These are phyloP conservation scores for Lochmaea capreae DNA, from an alignment of 2,888 invertebrate genomes.

Conservation along the genomic window DNA sequence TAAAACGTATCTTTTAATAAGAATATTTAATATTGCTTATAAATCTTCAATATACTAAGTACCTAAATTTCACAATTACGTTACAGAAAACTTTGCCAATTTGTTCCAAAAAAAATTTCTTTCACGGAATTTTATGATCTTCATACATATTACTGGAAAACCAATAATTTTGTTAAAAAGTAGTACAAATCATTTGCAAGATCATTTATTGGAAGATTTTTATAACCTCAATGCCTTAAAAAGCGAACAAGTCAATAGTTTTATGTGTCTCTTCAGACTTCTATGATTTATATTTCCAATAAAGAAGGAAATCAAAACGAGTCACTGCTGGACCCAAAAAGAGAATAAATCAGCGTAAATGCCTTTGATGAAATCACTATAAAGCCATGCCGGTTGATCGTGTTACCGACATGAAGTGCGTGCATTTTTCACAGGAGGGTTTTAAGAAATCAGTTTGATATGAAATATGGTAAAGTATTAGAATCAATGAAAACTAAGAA, in stretches of 20 bases:
- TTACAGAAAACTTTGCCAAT: too few relatives aligned
- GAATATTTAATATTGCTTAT: background rate
- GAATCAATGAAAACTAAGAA: too few relatives aligned
- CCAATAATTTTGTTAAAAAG: background rate
- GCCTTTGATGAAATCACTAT: constrained; percentile 31
- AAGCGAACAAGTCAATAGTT: constrained; percentile 51
- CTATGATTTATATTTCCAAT: constrained; percentile 53
- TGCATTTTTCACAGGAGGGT: too few relatives aligned
- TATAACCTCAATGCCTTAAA: constrained; percentile 49
- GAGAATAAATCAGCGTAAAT: constrained; percentile 40
- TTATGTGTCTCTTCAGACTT: constrained; percentile 51
- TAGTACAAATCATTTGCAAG: constrained; percentile 11
- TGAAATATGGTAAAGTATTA: too few relatives aligned
- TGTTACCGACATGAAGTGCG: background rate
- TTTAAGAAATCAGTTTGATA: too few relatives aligned
- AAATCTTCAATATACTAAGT: too few relatives aligned
- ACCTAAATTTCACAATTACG: too few relatives aligned
- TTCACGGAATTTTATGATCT: too few relatives aligned
- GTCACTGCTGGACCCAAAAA: constrained; percentile 33
- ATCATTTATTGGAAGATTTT: constrained; percentile 49
- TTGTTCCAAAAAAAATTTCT: too few relatives aligned
- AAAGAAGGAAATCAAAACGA: constrained; percentile 45
- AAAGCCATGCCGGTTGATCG: constrained; percentile 1
- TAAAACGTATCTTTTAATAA: background rate
- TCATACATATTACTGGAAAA: background rate